A percentile compares a stretch with the other conserved stretches of the same genome.
These are phyloP conservation scores for Phymanthus crucifer DNA, from an alignment of 92 coral and sea anemone species.

Conservation along the genomic window DNA sequence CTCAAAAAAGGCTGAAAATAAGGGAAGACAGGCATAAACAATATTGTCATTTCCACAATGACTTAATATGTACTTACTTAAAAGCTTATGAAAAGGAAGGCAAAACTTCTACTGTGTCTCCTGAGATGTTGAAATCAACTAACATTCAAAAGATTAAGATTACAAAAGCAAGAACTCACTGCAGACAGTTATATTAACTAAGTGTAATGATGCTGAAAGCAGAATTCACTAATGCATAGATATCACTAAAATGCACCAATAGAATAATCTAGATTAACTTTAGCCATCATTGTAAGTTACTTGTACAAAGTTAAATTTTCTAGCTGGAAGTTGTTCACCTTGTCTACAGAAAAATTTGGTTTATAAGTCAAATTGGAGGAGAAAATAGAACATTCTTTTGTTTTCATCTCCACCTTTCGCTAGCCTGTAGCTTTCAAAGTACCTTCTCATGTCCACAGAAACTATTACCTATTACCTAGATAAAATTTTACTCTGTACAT, in stretches of 20 bases:
- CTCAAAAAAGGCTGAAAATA: not conserved
- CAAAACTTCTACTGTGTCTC: not conserved
- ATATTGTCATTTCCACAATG: not conserved
- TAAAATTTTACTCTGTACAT: too few species aligned
- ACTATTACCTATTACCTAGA: too few species aligned
- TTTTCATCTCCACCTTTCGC: too few species aligned
- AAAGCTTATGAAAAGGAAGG: not conserved
- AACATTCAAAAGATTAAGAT: not conserved
- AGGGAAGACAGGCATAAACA: not conserved
- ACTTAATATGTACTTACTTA: not conserved
- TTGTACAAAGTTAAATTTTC: conserved; percentile 4
- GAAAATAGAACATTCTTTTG: not conserved
- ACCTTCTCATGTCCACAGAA: too few species aligned
- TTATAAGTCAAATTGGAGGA: not conserved
- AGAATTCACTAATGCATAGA: not conserved
- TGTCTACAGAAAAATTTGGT: not conserved
- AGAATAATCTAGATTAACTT: not conserved
- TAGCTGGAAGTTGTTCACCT: not conserved
- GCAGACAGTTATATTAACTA: not conserved
- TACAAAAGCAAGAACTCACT: not conserved
- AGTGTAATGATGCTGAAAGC: not conserved
- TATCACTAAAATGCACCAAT: not conserved
- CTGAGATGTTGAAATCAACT: not conserved
- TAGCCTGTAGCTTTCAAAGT: too few species aligned
- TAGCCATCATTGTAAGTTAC: not conserved